Evolutionary conservation across 2,888 invertebrate species (phyloP).

Genomic region (Malachius bipustulatus): DNA sequence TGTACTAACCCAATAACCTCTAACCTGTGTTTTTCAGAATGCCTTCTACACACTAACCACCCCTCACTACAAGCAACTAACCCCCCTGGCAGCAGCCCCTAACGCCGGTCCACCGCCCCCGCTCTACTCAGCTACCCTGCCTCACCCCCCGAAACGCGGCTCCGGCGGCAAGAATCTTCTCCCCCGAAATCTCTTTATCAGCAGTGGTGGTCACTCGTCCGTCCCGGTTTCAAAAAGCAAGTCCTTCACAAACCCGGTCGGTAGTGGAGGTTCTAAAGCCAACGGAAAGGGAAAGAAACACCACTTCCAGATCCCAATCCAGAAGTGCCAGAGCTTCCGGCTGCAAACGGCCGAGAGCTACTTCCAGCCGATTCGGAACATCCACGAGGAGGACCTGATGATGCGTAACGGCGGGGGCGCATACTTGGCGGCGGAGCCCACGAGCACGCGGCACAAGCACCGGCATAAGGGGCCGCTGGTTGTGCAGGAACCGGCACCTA

Average conservation of each 20-base stretch:
- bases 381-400: slow-evolving; percentile 40
- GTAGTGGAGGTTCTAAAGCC: too few relatives aligned
- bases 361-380: slow-evolving; percentile 53
- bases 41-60: slow-evolving; percentile 39
- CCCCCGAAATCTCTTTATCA: slow-evolving; percentile 33
- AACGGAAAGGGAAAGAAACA: slow-evolving; percentile 41
- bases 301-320: slow-evolving; percentile 51
- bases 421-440: slow-evolving; percentile 28
- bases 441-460: slow-evolving; percentile 26
- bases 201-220: too few relatives aligned
- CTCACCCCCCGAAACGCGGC: slow-evolving; percentile 44
- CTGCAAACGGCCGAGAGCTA: slow-evolving; percentile 43
- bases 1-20: slow-evolving; percentile 26
- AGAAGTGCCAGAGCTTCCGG: slow-evolving; percentile 52
- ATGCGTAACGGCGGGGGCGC: slow-evolving; percentile 36
- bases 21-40: slow-evolving; percentile 32
- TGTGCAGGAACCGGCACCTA: slow-evolving; percentile 26
- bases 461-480: slow-evolving; percentile 35
- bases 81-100: too few relatives aligned
- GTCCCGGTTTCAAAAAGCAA: slow-evolving; percentile 33
- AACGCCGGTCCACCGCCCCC: slow-evolving; percentile 36
- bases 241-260: slow-evolving; percentile 35
- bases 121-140: slow-evolving; percentile 42
- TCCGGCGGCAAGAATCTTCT: slow-evolving; percentile 39
- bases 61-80: slow-evolving; percentile 49